Percentiles rank a stretch among this genome's conserved stretches.
Evolutionary conservation across 2,113 vertebrate genomes (phyloP).

Genomic region (Bombycilla garrulus): DNA sequence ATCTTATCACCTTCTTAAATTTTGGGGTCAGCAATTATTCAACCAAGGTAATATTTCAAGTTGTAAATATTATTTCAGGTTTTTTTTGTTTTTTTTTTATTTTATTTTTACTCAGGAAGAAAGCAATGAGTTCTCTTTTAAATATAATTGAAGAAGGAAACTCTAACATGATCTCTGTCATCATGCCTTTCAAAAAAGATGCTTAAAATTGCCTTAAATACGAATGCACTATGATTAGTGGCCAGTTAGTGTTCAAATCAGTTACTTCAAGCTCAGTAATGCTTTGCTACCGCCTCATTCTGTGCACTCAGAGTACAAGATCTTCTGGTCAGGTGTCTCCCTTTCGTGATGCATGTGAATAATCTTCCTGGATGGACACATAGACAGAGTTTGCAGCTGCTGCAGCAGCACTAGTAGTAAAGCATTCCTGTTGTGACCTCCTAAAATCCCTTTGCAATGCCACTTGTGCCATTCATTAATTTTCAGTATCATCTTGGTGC

Average conservation of each 20-base stretch:
- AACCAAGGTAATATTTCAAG: constrained; percentile 19
- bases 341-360: neutral
- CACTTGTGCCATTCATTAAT: neutral
- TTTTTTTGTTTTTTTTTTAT: too few relatives aligned
- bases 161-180: neutral
- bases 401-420: neutral
- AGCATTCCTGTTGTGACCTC: neutral
- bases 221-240: neutral
- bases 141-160: constrained; percentile 17
- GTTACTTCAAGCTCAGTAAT: neutral
- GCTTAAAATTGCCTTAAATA: neutral
- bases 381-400: neutral
- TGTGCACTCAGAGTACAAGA: neutral
- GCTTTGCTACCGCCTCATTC: neutral
- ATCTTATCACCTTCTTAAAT: constrained; percentile 40
- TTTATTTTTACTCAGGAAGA: neutral
- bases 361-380: neutral
- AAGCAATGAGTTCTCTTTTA: neutral
- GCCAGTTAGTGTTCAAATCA: neutral
- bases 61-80: constrained; percentile 15
- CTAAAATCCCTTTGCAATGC: neutral
- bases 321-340: neutral
- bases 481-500: neutral
- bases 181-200: neutral
- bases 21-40: neutral